A percentile compares a stretch with the other conserved stretches of the same genome.
Evolutionary conservation across 2,113 vertebrate genomes (phyloP).

Genomic region (Lophius piscatorius): DNA sequence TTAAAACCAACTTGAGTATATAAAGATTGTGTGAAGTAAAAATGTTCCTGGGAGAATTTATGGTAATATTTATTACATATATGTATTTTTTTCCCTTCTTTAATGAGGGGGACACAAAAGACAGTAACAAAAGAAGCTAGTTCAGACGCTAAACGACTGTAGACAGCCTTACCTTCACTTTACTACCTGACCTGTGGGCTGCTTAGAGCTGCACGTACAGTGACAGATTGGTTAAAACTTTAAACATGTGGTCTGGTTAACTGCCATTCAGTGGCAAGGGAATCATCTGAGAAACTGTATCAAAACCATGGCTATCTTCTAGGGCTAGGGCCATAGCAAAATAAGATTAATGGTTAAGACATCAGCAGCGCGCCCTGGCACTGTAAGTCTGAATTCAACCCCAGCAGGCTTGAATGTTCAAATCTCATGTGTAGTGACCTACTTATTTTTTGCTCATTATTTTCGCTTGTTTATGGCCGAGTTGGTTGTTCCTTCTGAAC

Average conservation of each 20-base stretch:
- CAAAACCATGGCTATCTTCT: conserved; percentile 38
- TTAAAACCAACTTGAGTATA: conserved; percentile 19
- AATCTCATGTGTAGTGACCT: conserved; percentile 47
- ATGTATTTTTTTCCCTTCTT: conserved; percentile 32
- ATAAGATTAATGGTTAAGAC: conserved; percentile 25
- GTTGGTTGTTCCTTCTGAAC: conserved; percentile 54
- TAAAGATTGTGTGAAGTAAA: conserved; percentile 16
- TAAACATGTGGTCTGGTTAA: conserved; percentile 33
- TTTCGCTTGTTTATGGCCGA: neutral
- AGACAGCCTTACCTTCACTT: conserved; percentile 80
- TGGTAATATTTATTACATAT: conserved; percentile 7
- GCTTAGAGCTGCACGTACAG: conserved; percentile 75
- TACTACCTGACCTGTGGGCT: conserved; percentile 75
- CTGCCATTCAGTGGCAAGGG: conserved; percentile 24
- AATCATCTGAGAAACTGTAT: conserved; percentile 37
- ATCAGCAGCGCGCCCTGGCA: conserved; percentile 41
- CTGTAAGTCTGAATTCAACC: conserved; percentile 59
- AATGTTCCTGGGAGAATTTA: conserved; percentile 17
- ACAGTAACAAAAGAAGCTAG: conserved; percentile 66
- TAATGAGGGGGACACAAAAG: conserved; percentile 54
- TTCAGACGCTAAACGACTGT: conserved; percentile 69
- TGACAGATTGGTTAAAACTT: conserved; percentile 65
- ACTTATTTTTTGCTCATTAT: conserved; percentile 22
- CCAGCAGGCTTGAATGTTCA: conserved; percentile 65
- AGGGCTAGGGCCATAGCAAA: conserved; percentile 21